These are phyloP conservation scores for Sinhomidia bicolor DNA, from an alignment of 2,888 invertebrate species.

Conservation along the genomic window DNA sequence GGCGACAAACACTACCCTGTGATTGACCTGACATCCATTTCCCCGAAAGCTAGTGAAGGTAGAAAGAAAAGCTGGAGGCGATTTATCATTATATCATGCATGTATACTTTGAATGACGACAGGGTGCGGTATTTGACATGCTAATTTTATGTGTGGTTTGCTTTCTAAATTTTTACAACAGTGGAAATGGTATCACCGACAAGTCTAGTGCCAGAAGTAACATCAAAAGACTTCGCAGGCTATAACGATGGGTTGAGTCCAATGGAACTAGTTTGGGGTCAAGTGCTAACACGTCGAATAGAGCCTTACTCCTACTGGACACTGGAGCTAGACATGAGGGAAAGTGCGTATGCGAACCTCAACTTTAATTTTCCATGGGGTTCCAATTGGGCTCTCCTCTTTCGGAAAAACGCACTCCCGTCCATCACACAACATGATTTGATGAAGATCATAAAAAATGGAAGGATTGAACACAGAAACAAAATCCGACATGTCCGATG, in stretches of 20 bases:
- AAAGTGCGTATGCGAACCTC: slow-evolving; percentile 89
- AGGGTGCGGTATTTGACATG: background rate
- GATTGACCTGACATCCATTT: slow-evolving; percentile 81
- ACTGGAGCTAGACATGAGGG: slow-evolving; percentile 86
- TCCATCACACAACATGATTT: slow-evolving; percentile 99
- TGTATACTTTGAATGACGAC: too few species aligned
- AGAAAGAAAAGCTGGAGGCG: too few species aligned
- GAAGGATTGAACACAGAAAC: slow-evolving; percentile 79
- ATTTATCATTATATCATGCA: too few species aligned
- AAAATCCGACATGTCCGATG: slow-evolving; percentile 78
- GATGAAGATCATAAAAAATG: slow-evolving; percentile 92
- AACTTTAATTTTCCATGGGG: slow-evolving; percentile 96
- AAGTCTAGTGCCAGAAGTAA: slow-evolving; percentile 80
- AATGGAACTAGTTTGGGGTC: slow-evolving; percentile 88
- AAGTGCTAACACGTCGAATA: slow-evolving; percentile 90
- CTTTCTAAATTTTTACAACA: slow-evolving; percentile 14
- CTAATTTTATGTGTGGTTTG: background rate
- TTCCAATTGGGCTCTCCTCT: slow-evolving; percentile 97
- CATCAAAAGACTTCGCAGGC: slow-evolving; percentile 76
- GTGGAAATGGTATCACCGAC: slow-evolving; percentile 79
- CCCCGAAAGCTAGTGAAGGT: slow-evolving; percentile 88
- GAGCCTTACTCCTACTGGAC: slow-evolving; percentile 97
- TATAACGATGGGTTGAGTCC: slow-evolving; percentile 78
- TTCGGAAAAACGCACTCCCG: slow-evolving; percentile 96
- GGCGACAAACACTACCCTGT: slow-evolving; percentile 91